phyloP scores from a whole-genome alignment of 2,888 invertebrate species.

The Halictus ligatus region DNA sequence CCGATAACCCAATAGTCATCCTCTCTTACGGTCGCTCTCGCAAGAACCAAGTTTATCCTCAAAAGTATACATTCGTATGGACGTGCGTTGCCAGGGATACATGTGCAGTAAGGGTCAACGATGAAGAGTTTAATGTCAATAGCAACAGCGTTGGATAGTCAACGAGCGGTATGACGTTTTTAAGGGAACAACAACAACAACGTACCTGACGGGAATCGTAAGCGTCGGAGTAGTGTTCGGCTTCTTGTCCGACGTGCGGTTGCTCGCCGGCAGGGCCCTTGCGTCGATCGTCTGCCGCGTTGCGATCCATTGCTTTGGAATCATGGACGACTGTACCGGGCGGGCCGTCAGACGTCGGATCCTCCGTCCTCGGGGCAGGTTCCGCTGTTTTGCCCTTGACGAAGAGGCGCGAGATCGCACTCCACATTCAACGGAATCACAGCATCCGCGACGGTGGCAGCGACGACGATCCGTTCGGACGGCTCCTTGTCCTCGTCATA shows the following conservation, averaged over 20 bases:
- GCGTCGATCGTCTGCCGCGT: slow-evolving; percentile 82
- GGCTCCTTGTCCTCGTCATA: slow-evolving; percentile 74
- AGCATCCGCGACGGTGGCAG: slow-evolving; percentile 51
- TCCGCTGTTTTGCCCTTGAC: slow-evolving; percentile 74
- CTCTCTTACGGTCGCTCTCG: background rate
- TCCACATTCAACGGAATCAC: slow-evolving; percentile 83
- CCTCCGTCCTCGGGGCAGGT: slow-evolving; percentile 51
- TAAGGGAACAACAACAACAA: background rate
- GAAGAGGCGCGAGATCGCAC: slow-evolving; percentile 82
- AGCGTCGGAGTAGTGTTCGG: slow-evolving; percentile 79
- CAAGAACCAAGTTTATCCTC: background rate
- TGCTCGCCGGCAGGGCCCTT: slow-evolving; percentile 75
- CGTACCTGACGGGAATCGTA: slow-evolving; percentile 81
- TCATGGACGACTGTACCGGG: slow-evolving; percentile 80
- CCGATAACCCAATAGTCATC: background rate
- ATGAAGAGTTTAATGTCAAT: background rate
- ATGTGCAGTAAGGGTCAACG: background rate
- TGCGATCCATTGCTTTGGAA: slow-evolving; percentile 83
- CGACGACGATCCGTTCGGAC: slow-evolving; percentile 60
- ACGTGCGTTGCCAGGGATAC: background rate
- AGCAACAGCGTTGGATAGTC: background rate
- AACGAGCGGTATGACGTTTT: background rate
- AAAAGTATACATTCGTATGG: background rate
- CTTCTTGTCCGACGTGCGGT: slow-evolving; percentile 74
- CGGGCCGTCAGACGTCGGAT: slow-evolving; percentile 73